phyloP scores from a whole-genome alignment of 2,888 invertebrate genomes.

The Pelosia muscerda region DNA sequence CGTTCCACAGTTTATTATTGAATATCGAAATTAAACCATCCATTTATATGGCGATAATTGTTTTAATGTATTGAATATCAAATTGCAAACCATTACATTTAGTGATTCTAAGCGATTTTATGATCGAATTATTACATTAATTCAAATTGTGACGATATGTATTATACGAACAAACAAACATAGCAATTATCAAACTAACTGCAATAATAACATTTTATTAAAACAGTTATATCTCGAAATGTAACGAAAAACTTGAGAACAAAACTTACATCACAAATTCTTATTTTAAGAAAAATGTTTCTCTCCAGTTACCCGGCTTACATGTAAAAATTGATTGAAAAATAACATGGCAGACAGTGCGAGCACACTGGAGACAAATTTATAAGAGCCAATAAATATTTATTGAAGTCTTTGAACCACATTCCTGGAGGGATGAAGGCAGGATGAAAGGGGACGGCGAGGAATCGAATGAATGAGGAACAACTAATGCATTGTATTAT shows the following conservation, averaged over 20 bases:
- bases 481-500: constrained; percentile 51
- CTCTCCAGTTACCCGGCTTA: not conserved
- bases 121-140: too few species aligned
- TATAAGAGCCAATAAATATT: constrained; percentile 63
- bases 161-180: too few species aligned
- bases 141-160: too few species aligned
- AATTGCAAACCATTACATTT: too few species aligned
- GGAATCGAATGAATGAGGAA: constrained; percentile 44
- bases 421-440: constrained; percentile 33
- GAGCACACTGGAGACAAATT: constrained; percentile 43
- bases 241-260: not conserved
- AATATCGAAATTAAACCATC: too few species aligned
- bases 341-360: constrained; percentile 36
- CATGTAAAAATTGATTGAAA: constrained; percentile 49
- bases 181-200: too few species aligned
- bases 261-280: not conserved
- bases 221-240: not conserved
- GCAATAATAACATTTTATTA: not conserved
- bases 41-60: too few species aligned
- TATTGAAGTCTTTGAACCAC: constrained; percentile 56
- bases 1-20: too few species aligned
- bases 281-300: not conserved
- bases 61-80: too few species aligned
- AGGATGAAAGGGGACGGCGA: constrained; percentile 28
- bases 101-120: too few species aligned